Evolutionary conservation across 1,140 invertebrate species (phyloP).

Genomic region (Holotrichia oblita): DNA sequence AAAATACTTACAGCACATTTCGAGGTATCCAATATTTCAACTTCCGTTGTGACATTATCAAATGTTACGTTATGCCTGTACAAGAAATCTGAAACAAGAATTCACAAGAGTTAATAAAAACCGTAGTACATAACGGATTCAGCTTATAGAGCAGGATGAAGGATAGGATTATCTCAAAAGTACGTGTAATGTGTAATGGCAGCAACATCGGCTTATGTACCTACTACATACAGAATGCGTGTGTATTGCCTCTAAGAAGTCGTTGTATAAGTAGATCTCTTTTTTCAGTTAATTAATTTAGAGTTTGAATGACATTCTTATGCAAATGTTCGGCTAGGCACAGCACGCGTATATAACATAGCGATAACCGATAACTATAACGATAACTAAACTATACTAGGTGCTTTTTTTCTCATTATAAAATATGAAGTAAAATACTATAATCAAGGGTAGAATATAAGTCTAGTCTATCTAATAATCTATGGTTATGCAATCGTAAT

Average conservation of each 20-base stretch:
- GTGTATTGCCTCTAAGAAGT: conserved; percentile 3
- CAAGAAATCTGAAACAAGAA: conserved; percentile 76
- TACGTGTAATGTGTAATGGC: conserved; percentile 25
- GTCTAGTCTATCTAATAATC: no score
- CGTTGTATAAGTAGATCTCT: neutral
- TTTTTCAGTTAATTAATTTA: conserved; percentile 31
- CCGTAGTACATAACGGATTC: conserved; percentile 26
- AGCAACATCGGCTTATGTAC: conserved; percentile 5
- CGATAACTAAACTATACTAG: no score
- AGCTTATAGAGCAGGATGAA: neutral
- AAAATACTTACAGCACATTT: conserved; percentile 76
- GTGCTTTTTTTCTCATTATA: no score
- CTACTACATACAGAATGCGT: neutral
- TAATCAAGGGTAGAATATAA: no score
- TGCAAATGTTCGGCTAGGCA: conserved; percentile 12
- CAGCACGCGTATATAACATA: neutral
- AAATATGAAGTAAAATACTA: no score
- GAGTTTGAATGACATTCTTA: conserved; percentile 31
- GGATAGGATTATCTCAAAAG: conserved; percentile 24
- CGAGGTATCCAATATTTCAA: conserved; percentile 85
- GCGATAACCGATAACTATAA: no score
- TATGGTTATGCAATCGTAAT: no score
- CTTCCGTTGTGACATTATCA: conserved; percentile 80
- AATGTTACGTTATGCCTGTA: conserved; percentile 82
- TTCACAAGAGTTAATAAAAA: conserved; percentile 39